Base-by-base conservation (phyloP, 1,140 invertebrate genomes). In the Heliconius melpomene region DNA sequence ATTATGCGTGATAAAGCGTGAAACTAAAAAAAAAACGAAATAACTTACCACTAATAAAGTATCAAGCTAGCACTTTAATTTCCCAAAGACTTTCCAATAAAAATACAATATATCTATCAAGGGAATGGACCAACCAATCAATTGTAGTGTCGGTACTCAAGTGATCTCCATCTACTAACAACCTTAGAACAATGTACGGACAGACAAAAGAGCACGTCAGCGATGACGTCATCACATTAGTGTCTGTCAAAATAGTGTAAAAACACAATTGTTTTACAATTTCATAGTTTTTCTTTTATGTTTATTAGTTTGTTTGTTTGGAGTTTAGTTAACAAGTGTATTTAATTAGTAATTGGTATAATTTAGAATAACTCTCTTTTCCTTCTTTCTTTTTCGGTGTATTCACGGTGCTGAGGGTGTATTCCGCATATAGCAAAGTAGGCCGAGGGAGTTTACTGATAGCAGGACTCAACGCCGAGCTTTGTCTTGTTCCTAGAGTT, bases 151-250 rank as follows among this genome's bases (percentile, higher is more conserved):
- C 74, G 2, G 13, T 11, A 38, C 23, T 16, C 32, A 75, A 75
- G 74, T 66, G 74, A 75, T 75, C 52, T 16, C 11, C n/a, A 9
- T 36, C 54, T 32, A 66, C 38, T 46, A 74, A 54, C 54, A 60
- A 75, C 36, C 9, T 8, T 52, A 36, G 54, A 75, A 75, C 74
- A 75, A 75, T 75, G 54, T 60, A 66, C 32, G 36, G 74, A 75
- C 52, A 66, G 74, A 75, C 74, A 75, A 75, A 75, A 75, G 74
- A 8, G 50, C 26, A 57, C 52, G 54, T 75, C 54, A 75, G 74
- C 32, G 52, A 13, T 38, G 32, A 38, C 54, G 60, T 66, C 60
- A 66, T 29, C 3, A 38, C 74, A 66, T 75, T 66, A 75, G 20
- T 54, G 23, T 29, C 50, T 75, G 74, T 75, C 74, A 75, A 75